Evolutionary conservation across 2,113 vertebrate species (phyloP), one percentile per base, ranked within the genome.

Genomic region (Spilogale gracilis): DNA sequence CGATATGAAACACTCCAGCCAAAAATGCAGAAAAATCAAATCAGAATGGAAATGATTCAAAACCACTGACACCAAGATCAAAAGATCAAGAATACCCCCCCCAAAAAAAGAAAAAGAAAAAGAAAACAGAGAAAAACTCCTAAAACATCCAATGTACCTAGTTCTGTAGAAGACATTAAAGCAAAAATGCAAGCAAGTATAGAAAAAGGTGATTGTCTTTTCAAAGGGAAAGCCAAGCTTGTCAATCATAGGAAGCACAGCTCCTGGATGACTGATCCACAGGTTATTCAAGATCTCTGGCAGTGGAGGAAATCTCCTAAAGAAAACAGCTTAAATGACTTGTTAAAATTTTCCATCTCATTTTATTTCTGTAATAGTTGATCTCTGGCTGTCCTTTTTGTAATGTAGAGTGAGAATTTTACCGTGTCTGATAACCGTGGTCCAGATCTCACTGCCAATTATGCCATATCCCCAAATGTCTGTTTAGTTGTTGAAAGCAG

Each of bases 31-130:
- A 79, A 23, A 85, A 95, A 58, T 54, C 30, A 85, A 85, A 85
- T 50, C 30, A 79, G 43, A 85, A 85, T 69, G 60, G n/a, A 65
- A 85, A 69, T 78, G 30, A 67, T 43, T 85, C 38, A 60, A 69
- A 95, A 91, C 54, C 52, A 60, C 60, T 23, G 78, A 85, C 50
- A 95, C 11, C 30, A 79, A 85, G 30, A 91, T 91, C 16, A 67
- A 85, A 91, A 85, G 18, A 11, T 85, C 32, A 79, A 91, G 21
- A 91, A 91, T 69, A 38, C 38, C 38, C 38, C 38, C 16, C 2
- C 74, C 13, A 78, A 30, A 16, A 50, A 8, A 76, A 76, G 48
- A 27, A 45, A 74, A 76, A 25, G 11, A 27, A 13, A 71, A 73
- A 60, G 27, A 83, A 93, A 56, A 43, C 25, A 6, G 27, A 88